Evolutionary conservation across 2,888 invertebrate genomes (phyloP).

Genomic region (Mimumesa dahlbomi): DNA sequence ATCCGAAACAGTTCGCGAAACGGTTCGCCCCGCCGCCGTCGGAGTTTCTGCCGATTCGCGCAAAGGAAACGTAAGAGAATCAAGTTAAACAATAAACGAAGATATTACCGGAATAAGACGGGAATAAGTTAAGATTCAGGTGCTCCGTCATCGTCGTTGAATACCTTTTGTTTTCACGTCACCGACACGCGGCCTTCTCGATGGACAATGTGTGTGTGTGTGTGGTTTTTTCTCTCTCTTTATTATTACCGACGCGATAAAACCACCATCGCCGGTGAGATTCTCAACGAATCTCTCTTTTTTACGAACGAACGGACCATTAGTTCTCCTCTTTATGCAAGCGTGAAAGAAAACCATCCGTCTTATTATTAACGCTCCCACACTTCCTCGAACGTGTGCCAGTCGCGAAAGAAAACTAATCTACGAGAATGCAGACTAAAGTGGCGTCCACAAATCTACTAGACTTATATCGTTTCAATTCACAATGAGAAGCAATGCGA

Average conservation of each 20-base stretch:
- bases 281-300: background rate
- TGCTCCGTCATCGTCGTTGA: constrained; percentile 10
- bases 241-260: constrained; percentile 1
- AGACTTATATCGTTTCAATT: too few relatives aligned
- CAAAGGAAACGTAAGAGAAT: too few relatives aligned
- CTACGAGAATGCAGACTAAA: background rate
- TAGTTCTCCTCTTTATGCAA: constrained; percentile 8
- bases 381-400: constrained; percentile 4
- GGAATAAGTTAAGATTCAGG: background rate
- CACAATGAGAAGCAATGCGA: too few relatives aligned
- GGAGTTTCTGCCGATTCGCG: too few relatives aligned
- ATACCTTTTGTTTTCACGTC: constrained; percentile 17
- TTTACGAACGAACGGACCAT: constrained; percentile 1
- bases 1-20: too few relatives aligned
- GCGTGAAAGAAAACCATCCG: constrained; percentile 19
- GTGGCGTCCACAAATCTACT: too few relatives aligned
- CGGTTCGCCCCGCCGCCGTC: too few relatives aligned
- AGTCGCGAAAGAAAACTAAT: background rate
- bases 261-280: background rate
- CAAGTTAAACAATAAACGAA: too few relatives aligned
- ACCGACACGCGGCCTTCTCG: too few relatives aligned
- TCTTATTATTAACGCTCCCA: constrained; percentile 17
- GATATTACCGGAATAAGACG: too few relatives aligned
- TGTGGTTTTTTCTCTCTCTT: constrained; percentile 13
- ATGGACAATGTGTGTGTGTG: too few relatives aligned